A percentile compares a stretch with the other conserved stretches of the same genome.
These are phyloP conservation scores for Trematomus loennbergii DNA, from an alignment of 2,113 vertebrate species.

Conservation along the genomic window DNA sequence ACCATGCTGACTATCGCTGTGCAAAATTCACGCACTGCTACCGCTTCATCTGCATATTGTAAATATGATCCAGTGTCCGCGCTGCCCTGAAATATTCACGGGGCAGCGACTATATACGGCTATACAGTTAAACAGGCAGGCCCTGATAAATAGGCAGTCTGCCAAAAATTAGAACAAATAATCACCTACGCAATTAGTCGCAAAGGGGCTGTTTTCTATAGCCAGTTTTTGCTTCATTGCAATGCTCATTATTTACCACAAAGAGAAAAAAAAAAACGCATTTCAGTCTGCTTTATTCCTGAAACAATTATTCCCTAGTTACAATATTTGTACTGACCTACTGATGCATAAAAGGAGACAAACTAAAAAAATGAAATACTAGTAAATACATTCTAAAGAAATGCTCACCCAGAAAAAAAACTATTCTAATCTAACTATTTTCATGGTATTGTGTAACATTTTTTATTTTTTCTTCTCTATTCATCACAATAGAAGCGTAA, in stretches of 20 bases:
- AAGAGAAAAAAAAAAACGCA: slow-evolving; percentile 18
- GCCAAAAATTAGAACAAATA: slow-evolving; percentile 42
- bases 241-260: not conserved
- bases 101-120: slow-evolving; percentile 28
- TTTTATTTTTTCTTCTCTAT: not conserved
- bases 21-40: not conserved
- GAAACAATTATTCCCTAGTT: not conserved
- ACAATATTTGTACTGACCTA: not conserved
- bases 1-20: slow-evolving; percentile 39
- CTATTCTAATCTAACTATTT: not conserved
- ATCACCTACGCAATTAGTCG: slow-evolving; percentile 10
- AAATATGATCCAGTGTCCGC: slow-evolving; percentile 39
- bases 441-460: not conserved
- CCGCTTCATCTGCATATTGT: slow-evolving; percentile 55
- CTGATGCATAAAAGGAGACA: not conserved
- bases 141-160: slow-evolving; percentile 41
- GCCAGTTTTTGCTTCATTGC: not conserved
- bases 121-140: slow-evolving; percentile 70
- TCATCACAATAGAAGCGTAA: no score
- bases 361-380: not conserved
- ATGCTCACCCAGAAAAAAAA: not conserved
- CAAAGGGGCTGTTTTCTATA: not conserved
- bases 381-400: not conserved
- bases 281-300: slow-evolving; percentile 44
- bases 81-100: slow-evolving; percentile 22